Evolutionary conservation across 2,888 invertebrate genomes (phyloP).

Genomic region (Lepidochrysops patricia): DNA sequence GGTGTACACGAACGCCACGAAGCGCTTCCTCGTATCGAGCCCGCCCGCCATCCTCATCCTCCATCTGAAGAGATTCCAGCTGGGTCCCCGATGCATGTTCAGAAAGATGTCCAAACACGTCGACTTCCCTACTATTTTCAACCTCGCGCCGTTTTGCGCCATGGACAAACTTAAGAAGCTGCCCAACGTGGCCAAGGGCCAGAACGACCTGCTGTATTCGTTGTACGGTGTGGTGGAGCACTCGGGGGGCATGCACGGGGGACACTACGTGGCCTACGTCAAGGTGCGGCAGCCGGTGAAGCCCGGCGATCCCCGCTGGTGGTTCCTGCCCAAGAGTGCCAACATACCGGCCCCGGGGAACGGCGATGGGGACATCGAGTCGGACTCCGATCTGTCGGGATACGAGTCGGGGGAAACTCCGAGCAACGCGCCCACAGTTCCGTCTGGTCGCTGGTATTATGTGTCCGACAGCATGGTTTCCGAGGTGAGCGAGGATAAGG

Average conservation of each 20-base stretch:
- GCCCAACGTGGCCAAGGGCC: constrained; percentile 76
- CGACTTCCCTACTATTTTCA: constrained; percentile 88
- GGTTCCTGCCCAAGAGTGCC: constrained; percentile 79
- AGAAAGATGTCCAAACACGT: constrained; percentile 91
- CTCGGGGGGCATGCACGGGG: constrained; percentile 90
- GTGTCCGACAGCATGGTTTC: constrained; percentile 92
- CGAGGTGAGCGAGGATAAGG: constrained; percentile 85
- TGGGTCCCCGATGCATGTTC: constrained; percentile 81
- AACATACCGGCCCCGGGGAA: constrained; percentile 63
- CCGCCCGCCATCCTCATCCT: constrained; percentile 96
- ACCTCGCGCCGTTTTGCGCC: constrained; percentile 93
- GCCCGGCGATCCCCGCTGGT: constrained; percentile 80
- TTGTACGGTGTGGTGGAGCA: constrained; percentile 97
- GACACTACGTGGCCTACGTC: constrained; percentile 93
- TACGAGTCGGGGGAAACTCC: constrained; percentile 71
- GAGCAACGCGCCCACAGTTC: constrained; percentile 40
- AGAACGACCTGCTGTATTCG: constrained; percentile 85
- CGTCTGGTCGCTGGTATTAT: constrained; percentile 92
- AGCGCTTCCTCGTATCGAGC: constrained; percentile 89
- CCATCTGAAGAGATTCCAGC: constrained; percentile 96
- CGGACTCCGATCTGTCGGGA: constrained; percentile 72
- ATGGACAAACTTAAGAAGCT: constrained; percentile 76
- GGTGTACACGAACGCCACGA: constrained; percentile 86
- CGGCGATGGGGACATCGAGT: constrained; percentile 61
- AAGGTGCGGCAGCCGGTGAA: constrained; percentile 83